Evolutionary conservation across 2,113 vertebrate genomes (phyloP).

Genomic region (Xiphophorus maculatus): DNA sequence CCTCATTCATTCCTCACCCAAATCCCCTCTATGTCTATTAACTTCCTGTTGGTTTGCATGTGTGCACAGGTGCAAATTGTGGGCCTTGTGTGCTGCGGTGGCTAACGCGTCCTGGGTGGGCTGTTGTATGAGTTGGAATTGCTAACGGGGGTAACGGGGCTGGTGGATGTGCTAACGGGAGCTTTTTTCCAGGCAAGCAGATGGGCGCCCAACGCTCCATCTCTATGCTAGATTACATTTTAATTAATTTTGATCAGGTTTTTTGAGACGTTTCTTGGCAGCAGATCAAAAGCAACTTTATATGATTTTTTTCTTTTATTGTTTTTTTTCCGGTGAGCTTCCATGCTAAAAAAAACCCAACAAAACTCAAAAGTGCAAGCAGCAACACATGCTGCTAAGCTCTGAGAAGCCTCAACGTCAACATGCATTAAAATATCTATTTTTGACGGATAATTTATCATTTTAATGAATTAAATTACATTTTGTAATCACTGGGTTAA

Average conservation of each 20-base stretch:
- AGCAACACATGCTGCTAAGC: not conserved
- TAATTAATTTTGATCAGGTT: conserved; percentile 43
- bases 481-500: not conserved
- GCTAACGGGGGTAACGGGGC: conserved; percentile 17
- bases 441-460: not conserved
- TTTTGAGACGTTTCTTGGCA: conserved; percentile 36
- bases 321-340: conserved; percentile 23
- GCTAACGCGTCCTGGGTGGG: conserved; percentile 30
- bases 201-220: conserved; percentile 31
- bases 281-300: conserved; percentile 14
- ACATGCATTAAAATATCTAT: not conserved
- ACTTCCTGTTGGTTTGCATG: not conserved
- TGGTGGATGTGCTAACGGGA: not conserved
- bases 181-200: conserved; percentile 29
- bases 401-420: not conserved
- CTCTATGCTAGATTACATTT: conserved; percentile 41
- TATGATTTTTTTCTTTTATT: conserved; percentile 19
- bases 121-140: conserved; percentile 29
- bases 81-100: conserved; percentile 16
- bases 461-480: not conserved
- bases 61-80: conserved; percentile 13
- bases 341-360: conserved; percentile 2
- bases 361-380: not conserved
- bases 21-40: not conserved
- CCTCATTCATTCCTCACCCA: not conserved